Evolutionary conservation across 2,797 vertebrate species (phyloP).

Genomic region (Saxicola maurus): DNA sequence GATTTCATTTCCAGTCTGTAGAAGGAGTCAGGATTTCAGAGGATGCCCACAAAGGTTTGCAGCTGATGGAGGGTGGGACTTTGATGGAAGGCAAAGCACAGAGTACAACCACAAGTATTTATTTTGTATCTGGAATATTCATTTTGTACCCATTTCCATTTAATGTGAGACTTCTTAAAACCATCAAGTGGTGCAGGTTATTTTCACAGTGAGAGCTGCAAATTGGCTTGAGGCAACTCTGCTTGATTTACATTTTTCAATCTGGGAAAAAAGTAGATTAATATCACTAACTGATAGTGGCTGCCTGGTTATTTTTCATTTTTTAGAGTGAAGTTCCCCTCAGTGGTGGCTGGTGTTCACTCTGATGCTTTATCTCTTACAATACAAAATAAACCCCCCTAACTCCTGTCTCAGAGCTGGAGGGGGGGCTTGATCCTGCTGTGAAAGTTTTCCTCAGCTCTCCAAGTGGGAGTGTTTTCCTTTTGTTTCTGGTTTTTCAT

Average conservation of each 20-base stretch:
- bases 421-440: neutral
- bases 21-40: neutral
- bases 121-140: conserved; percentile 53
- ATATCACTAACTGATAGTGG: conserved; percentile 43
- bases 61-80: neutral
- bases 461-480: fast-evolving
- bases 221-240: conserved; percentile 48
- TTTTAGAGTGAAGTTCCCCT: conserved; percentile 46
- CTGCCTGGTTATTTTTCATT: conserved; percentile 35
- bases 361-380: neutral
- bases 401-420: neutral
- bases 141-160: conserved; percentile 46
- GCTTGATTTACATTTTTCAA: conserved; percentile 66
- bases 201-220: conserved; percentile 64
- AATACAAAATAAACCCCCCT: neutral
- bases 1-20: neutral
- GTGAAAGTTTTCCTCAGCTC: neutral
- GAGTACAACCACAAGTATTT: neutral
- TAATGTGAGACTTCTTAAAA: conserved; percentile 43
- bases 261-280: conserved; percentile 48
- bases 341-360: neutral
- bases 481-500: neutral
- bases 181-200: conserved; percentile 52
- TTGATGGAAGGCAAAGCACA: neutral
- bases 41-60: neutral